Evolutionary conservation across 2,797 vertebrate genomes (phyloP), one percentile per base, ranked within the genome.

Genomic region (Salarias fasciatus): DNA sequence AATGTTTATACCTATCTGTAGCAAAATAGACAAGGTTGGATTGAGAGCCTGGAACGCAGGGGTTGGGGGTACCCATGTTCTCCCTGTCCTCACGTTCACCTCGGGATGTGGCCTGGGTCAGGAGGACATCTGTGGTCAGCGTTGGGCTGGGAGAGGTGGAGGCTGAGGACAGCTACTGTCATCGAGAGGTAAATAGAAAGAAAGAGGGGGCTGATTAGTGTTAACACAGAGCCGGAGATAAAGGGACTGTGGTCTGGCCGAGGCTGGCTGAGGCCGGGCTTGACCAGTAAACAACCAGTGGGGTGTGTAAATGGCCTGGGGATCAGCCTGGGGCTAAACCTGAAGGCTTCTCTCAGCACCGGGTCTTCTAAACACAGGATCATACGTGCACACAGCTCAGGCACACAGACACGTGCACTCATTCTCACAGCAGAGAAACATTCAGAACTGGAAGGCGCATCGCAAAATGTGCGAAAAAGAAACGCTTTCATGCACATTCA

Each of bases 81-180:
- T 43, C 28, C 54, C 67, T 92, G 91, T 85, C 91, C 92, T 86
- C 76, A 87, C 35, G 36, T 83, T 94, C 88, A 92, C 92, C 90
- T 85, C 53, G 4, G 11, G 68, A 52, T 84, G 53, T 44, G 66
- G 50, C 83, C 71, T 49, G 2, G 89, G 89, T 94, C 93, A 92
- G 79, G 69, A 84, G 93, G 93, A 93, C 94, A 82, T 88, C 92
- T 93, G 92, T 95, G 93, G 91, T 91, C 91, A 88, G 90, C 86
- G 82, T 90, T 86, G 88, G 89, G 92, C 89, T 55, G 61, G 63
- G 60, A 71, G 79, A 80, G 58, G 64, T 75, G 79, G 69, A 75
- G 92, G 85, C 82, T 88, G 93, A 89, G 87, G 94, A 95, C 95
- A 95, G 94, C 91, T 94, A 94, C 92, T 95, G 94, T 96, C 92